phyloP scores from a whole-genome alignment of 2,797 vertebrate species.

The Sarcoramphus papa region DNA sequence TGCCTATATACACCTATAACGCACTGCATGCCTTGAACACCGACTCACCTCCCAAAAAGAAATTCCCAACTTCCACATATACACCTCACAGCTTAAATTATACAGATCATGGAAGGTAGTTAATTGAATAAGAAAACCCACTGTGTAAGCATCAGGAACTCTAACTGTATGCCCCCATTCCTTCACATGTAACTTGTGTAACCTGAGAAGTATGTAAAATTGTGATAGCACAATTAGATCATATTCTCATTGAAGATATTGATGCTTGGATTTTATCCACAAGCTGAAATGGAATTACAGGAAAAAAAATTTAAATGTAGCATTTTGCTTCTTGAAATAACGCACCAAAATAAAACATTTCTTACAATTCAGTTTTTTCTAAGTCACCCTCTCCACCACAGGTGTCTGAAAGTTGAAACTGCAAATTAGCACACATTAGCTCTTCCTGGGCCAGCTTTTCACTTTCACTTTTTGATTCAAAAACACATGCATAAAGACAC shows the following conservation, averaged over 20 bases:
- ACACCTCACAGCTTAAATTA: background rate
- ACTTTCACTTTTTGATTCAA: background rate
- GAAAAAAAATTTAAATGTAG: accelerated
- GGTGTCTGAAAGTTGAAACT: background rate
- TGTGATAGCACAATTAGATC: background rate
- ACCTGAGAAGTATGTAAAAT: background rate
- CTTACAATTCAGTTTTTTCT: background rate
- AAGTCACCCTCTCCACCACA: background rate
- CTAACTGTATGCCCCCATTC: background rate
- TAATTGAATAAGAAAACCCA: background rate
- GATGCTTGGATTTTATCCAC: background rate
- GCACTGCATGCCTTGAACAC: background rate
- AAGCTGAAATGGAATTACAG: background rate
- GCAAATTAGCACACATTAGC: background rate
- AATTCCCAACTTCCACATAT: background rate
- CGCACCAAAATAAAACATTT: background rate
- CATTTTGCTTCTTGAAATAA: background rate
- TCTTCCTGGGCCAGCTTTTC: background rate
- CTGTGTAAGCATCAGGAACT: background rate
- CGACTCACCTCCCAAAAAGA: background rate
- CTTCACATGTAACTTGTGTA: background rate
- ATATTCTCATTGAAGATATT: background rate
- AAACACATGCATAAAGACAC: background rate
- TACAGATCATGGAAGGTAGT: background rate
- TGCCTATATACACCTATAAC: accelerated